These are phyloP conservation scores for Dipodomys stephensi DNA, from an alignment of 2,113 vertebrate species.

Conservation along the genomic window DNA sequence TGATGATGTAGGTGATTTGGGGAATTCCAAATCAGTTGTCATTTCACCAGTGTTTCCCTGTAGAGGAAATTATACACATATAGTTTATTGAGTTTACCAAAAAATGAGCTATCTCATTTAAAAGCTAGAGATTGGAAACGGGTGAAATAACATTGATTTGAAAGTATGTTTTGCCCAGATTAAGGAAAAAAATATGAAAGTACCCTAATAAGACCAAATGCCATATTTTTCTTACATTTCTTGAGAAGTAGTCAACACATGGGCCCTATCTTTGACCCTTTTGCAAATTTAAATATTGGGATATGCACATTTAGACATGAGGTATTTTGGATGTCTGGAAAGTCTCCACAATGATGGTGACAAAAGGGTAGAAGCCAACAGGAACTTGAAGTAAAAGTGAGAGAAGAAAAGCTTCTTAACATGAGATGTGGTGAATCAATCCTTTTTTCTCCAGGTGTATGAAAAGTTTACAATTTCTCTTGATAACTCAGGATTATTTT, in stretches of 20 bases:
- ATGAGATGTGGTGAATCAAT: neutral
- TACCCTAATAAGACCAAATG: neutral
- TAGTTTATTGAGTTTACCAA: neutral
- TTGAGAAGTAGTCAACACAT: neutral
- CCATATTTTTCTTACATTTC: neutral
- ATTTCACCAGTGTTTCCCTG: constrained; percentile 3
- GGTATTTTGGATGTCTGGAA: constrained; percentile 12
- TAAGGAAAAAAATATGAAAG: neutral
- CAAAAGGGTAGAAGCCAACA: neutral
- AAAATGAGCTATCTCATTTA: neutral
- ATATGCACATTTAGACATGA: neutral
- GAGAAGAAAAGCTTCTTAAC: constrained; percentile 11
- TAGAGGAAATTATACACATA: constrained; percentile 34
- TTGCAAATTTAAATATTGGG: constrained; percentile 15
- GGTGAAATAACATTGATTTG: constrained; percentile 4
- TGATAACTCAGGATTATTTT: neutral
- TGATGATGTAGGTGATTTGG: neutral
- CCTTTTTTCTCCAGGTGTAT: neutral
- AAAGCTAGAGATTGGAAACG: constrained; percentile 8
- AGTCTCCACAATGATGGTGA: neutral
- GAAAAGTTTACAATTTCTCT: neutral
- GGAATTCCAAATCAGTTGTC: neutral
- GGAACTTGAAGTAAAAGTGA: neutral
- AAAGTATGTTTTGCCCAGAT: neutral
- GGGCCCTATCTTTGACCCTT: neutral